Evolutionary conservation across 2,888 invertebrate species (phyloP).

Genomic region (Serrognathus titanus): DNA sequence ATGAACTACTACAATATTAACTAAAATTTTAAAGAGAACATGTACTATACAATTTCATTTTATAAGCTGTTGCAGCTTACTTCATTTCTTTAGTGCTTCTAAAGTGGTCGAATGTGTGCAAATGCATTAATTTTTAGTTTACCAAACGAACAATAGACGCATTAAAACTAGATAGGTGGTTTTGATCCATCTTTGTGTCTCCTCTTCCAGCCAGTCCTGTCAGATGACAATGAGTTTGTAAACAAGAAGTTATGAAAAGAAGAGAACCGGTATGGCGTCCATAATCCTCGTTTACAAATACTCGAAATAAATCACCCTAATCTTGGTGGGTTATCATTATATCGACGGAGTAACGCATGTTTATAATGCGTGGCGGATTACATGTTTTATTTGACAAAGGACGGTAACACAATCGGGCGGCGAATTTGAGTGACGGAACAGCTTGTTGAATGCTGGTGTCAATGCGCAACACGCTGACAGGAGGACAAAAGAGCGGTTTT

Average conservation of each 20-base stretch:
- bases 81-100: too few species aligned
- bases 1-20: too few species aligned
- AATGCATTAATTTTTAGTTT: too few species aligned
- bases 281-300: constrained; percentile 46
- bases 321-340: constrained; percentile 40
- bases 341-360: constrained; percentile 18
- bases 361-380: constrained; percentile 46
- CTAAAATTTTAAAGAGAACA: too few species aligned
- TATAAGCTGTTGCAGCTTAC: too few species aligned
- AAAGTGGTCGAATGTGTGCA: too few species aligned
- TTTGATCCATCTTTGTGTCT: too few species aligned
- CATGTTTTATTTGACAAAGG: constrained; percentile 42
- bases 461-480: constrained; percentile 46
- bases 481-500: constrained; percentile 48
- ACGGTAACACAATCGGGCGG: constrained; percentile 34
- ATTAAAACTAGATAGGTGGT: too few species aligned
- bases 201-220: constrained; percentile 15
- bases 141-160: too few species aligned
- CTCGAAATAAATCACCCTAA: constrained; percentile 47
- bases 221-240: constrained; percentile 28
- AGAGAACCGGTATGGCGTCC: constrained; percentile 26
- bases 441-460: constrained; percentile 46
- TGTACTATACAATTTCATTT: too few species aligned
- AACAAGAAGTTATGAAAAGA: constrained; percentile 34
- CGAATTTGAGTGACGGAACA: constrained; percentile 28